Evolutionary conservation across 1,140 invertebrate genomes (phyloP).

Genomic region (Tetranychus cinnabarinus): DNA sequence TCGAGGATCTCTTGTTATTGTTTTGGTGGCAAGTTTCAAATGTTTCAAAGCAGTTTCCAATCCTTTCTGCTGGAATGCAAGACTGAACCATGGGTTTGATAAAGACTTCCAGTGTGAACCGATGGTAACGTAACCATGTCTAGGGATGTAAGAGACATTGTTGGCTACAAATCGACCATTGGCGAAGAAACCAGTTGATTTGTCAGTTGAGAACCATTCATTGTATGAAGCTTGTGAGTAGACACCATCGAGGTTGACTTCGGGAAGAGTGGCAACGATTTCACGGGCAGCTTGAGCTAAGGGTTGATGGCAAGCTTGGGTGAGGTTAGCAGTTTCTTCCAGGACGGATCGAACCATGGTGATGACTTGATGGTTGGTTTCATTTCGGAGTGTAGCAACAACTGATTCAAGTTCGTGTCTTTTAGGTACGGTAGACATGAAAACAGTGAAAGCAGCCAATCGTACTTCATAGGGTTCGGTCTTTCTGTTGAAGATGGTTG

Average conservation of each 20-base stretch:
- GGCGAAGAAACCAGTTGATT: neutral
- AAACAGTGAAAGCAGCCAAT: slow-evolving; percentile 9
- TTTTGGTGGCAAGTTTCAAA: neutral
- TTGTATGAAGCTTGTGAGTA: neutral
- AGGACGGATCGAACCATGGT: slow-evolving; percentile 1
- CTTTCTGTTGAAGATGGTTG: slow-evolving; percentile 9
- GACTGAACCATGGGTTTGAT: neutral
- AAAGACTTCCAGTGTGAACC: neutral
- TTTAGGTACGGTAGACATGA: slow-evolving; percentile 4
- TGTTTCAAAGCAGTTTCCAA: slow-evolving; percentile 2
- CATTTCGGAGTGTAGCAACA: neutral
- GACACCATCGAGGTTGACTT: neutral
- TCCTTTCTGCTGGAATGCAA: slow-evolving; percentile 9
- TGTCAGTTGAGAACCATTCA: neutral
- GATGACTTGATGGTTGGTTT: slow-evolving; percentile 1
- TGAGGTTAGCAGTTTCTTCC: slow-evolving; percentile 2
- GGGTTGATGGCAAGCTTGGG: neutral
- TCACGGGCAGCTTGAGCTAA: neutral
- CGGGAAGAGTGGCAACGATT: neutral
- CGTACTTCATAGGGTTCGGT: slow-evolving; percentile 9
- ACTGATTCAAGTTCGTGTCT: slow-evolving; percentile 6
- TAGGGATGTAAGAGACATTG: slow-evolving; percentile 6
- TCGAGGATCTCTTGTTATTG: neutral
- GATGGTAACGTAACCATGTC: slow-evolving; percentile 6
- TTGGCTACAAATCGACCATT: slow-evolving; percentile 3